Percentiles rank a stretch among this genome's conserved stretches.
phyloP scores from a whole-genome alignment of 2,888 invertebrate species.

The Rhaphigaster nebulosa region DNA sequence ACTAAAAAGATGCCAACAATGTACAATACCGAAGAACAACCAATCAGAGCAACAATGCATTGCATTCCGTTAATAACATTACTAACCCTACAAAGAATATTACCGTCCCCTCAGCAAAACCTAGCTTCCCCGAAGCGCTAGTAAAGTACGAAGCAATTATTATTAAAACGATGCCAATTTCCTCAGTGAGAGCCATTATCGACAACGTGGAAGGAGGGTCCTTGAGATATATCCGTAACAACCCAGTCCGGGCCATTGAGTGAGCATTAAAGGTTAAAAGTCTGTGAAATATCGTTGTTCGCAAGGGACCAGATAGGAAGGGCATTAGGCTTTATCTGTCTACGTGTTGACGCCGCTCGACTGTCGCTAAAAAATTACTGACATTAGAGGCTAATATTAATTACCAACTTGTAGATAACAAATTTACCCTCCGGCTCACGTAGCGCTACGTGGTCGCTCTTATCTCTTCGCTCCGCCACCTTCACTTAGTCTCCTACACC shows the following conservation, averaged over 20 bases:
- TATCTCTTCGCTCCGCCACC: conserved; percentile 24
- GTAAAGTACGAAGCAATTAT: conserved; percentile 5
- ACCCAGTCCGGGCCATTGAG: conserved; percentile 10
- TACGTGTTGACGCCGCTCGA: conserved; percentile 40
- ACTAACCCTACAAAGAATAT: background rate
- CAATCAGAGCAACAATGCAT: no score
- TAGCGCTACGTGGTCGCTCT: conserved; percentile 29
- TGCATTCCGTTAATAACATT: background rate
- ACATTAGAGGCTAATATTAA: conserved; percentile 41
- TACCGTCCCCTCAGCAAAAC: background rate
- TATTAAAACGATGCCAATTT: conserved; percentile 23
- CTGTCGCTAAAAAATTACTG: conserved; percentile 38
- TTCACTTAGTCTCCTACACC: conserved; percentile 29
- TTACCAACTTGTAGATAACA: conserved; percentile 34
- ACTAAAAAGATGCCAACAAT: no score
- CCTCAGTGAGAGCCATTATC: conserved; percentile 6
- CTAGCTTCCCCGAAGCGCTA: background rate
- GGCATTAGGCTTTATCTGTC: conserved; percentile 37
- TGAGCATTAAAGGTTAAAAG: conserved; percentile 43
- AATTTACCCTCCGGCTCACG: background rate
- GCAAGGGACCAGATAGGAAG: background rate
- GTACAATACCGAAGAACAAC: no score
- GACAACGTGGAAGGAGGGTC: background rate
- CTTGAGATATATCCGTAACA: conserved; percentile 41
- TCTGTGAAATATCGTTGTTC: conserved; percentile 15